Base-by-base conservation (phyloP, 2,888 invertebrate species). In the Drosophila kokeensis region DNA sequence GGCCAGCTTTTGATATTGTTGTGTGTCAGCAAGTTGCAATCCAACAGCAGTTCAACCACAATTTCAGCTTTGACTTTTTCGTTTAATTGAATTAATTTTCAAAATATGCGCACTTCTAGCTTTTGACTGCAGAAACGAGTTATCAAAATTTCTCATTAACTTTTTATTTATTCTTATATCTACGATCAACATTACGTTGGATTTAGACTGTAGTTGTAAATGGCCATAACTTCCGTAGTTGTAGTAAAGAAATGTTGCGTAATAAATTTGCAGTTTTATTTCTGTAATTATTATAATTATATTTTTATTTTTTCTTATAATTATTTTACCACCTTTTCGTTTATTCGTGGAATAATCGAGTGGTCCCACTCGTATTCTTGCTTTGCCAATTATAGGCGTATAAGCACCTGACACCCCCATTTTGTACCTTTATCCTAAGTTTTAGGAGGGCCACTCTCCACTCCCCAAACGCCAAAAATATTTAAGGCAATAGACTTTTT, bases 21-120 rank as follows among this genome's bases (percentile, higher is more conserved):
- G 67, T 67, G 72, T 74, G 84, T 84, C 84, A 84, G 84, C 84
- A 73, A 64, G 76, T 83, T 76, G 69, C 70, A 79, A 76, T 73
- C 69, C 79, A 66, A 64, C 70, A 52, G 27, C 70, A 52, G 27
- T 49, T 55, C 27, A 52, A 58, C 53, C 83, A 69, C 83, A 86
- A 67, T 85, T 81, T 67, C 48, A 66, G 70, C 65, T 62, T 70
- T 70, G 69, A 63, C 71, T 62, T 79, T 81, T 58, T 66, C 58
- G 67, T 73, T 83, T 87, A 87, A 87, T 87, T 87, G 75, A 83
- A 87, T 87, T 81, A 76, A 82, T 83, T 87, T 76, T 49, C 34
- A 54, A 42, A 53, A 36, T 15, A 32, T 42, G 24, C 34, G 7
- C 36, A 50, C 21, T 36, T 53, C 8, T 18, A 24, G 29, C 34